Evolutionary conservation across 2,888 invertebrate species (phyloP), one percentile per base, ranked within the genome.

Genomic region (Callyntrura sp.): DNA sequence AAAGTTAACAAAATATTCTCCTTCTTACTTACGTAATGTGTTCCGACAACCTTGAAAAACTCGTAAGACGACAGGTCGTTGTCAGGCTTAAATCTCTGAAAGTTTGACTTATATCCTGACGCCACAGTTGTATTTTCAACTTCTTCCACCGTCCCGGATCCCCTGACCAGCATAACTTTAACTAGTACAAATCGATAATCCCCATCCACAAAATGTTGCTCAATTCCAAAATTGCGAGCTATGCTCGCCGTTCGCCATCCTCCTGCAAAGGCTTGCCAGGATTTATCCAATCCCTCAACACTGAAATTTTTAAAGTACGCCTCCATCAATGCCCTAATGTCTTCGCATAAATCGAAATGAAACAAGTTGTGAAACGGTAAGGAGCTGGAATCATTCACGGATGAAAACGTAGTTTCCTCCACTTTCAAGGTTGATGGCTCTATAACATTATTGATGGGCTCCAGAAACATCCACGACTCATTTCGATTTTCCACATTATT

Each of bases 261-360:
- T 0, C 96, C 97, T 1, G 93, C 90, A 94, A 98, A 98, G 25
- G 98, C 98, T 85, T 97, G 96, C 98, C 98, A 98, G 0, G 98
- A 98, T 91, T 96, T 96, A 94, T 97, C 97, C 94, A 98, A 95
- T 93, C 96, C 96, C 94, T 98, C 97, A 94, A 98, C 97, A 91
- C 95, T 96, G 94, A 98, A 98, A 94, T 98, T 97, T 62, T 98
- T 96, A 94, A 98, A 98, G 94, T 98, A 98, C 0, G 98, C 98
- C 95, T 98, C 98, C 78, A 97, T 94, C 43, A 98, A 94, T 93
- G 98, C 98, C 92, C 96, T 96, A 93, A 97, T 95, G 95, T 98
- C 98, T 95, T 98, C 98, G 95, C 98, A 98, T 95, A 98, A 97
- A 94, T 98, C 98, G 97, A 98, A 97, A 94, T 98, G 98, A 95